phyloP scores from a whole-genome alignment of 2,888 invertebrate genomes.

The Leistus spinibarbis region DNA sequence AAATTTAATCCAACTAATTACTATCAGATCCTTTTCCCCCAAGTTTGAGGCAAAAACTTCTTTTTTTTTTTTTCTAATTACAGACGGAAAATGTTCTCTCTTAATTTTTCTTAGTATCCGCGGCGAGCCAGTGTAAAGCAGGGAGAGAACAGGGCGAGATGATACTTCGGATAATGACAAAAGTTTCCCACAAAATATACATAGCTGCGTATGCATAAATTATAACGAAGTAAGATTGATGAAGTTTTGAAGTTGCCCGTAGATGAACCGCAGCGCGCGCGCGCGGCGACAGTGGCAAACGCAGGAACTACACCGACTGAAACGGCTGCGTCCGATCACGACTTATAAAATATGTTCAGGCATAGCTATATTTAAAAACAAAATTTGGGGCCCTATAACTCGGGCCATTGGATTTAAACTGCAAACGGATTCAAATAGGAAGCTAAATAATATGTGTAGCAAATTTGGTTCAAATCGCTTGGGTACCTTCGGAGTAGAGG shows the following conservation, averaged over 20 bases:
- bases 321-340: slow-evolving; percentile 6
- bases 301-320: background rate
- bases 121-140: background rate
- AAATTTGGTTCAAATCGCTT: no score
- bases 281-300: background rate
- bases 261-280: background rate
- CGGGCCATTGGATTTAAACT: no score
- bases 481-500: no score
- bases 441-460: no score
- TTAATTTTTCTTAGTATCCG: slow-evolving; percentile 17
- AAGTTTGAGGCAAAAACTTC: no score
- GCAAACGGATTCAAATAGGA: no score
- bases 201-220: slow-evolving; percentile 45
- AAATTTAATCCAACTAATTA: slow-evolving; percentile 35
- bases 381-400: no score
- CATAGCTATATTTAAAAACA: background rate
- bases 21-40: slow-evolving; percentile 14
- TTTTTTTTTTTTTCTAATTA: slow-evolving; percentile 31
- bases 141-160: background rate
- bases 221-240: slow-evolving; percentile 47
- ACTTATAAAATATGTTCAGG: slow-evolving; percentile 9
- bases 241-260: slow-evolving; percentile 41
- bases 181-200: slow-evolving; percentile 45
- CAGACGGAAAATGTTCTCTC: slow-evolving; percentile 15
- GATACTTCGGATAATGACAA: slow-evolving; percentile 48